Conservation (phyloP, 1,140 invertebrate species). For the Tetraneura akinire region DNA sequence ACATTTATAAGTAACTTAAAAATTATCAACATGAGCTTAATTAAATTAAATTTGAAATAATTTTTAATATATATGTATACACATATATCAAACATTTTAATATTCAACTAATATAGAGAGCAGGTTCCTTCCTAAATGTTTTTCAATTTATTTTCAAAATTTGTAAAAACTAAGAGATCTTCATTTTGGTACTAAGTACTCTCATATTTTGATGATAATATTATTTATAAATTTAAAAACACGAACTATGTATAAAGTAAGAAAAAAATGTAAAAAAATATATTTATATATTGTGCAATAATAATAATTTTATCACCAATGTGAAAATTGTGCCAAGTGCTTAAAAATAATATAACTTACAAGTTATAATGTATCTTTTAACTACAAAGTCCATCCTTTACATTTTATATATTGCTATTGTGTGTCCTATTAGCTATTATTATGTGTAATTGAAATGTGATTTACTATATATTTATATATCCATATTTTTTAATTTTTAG, state of each 20-base stretch:
- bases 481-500: neutral
- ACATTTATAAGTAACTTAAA: neutral
- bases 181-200: constrained; percentile 21
- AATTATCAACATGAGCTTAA: neutral
- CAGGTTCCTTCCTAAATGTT: neutral
- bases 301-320: constrained; percentile 31
- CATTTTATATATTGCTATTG: constrained; percentile 44
- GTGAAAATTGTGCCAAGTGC: constrained; percentile 41
- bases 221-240: neutral
- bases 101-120: constrained; percentile 2
- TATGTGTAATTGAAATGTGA: constrained; percentile 47
- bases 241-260: constrained; percentile 13
- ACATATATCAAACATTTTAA: neutral
- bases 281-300: constrained; percentile 29
- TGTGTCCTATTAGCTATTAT: constrained; percentile 49
- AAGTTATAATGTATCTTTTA: neutral
- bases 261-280: constrained; percentile 17
- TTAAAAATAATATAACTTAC: constrained; percentile 20
- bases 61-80: too few relatives aligned
- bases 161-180: neutral
- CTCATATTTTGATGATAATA: neutral
- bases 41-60: neutral
- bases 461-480: constrained; percentile 32
- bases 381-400: constrained; percentile 22
- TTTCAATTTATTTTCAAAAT: neutral